These are phyloP conservation scores for Apis cerana DNA, from an alignment of 1,140 invertebrate species.

Conservation along the genomic window DNA sequence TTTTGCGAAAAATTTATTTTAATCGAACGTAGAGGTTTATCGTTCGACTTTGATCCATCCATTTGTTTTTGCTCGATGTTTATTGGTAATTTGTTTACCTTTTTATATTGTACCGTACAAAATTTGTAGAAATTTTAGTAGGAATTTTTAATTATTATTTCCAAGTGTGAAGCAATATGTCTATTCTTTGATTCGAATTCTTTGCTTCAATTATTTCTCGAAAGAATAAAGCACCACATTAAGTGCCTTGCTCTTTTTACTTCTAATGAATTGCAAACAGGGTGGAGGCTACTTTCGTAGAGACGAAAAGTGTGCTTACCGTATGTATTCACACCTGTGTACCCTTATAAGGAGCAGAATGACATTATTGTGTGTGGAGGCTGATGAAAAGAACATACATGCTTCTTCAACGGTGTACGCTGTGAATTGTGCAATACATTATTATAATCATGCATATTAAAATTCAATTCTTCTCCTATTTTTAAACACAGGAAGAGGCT, in stretches of 20 bases:
- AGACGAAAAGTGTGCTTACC: constrained; percentile 21
- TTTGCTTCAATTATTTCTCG: not conserved
- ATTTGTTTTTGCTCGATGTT: too few species aligned
- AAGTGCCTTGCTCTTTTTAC: constrained; percentile 33
- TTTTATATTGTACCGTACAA: too few species aligned
- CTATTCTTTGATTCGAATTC: not conserved
- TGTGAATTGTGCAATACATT: too few species aligned
- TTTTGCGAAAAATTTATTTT: not conserved
- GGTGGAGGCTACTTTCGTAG: not conserved
- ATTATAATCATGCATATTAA: too few species aligned
- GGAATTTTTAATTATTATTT: not conserved
- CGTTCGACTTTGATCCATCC: too few species aligned
- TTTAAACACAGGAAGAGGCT: too few species aligned
- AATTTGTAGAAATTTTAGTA: too few species aligned
- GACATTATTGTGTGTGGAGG: not conserved
- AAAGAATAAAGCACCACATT: not conserved
- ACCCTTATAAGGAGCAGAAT: not conserved
- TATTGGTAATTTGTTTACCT: too few species aligned
- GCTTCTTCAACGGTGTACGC: not conserved
- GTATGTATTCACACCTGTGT: not conserved
- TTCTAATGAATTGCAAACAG: constrained; percentile 2
- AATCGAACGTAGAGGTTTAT: too few species aligned
- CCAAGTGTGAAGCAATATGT: not conserved
- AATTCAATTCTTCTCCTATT: too few species aligned
- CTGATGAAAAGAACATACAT: not conserved